Conservation (phyloP, 1,140 invertebrate species). For the Caenorhabditis remanei region DNA sequence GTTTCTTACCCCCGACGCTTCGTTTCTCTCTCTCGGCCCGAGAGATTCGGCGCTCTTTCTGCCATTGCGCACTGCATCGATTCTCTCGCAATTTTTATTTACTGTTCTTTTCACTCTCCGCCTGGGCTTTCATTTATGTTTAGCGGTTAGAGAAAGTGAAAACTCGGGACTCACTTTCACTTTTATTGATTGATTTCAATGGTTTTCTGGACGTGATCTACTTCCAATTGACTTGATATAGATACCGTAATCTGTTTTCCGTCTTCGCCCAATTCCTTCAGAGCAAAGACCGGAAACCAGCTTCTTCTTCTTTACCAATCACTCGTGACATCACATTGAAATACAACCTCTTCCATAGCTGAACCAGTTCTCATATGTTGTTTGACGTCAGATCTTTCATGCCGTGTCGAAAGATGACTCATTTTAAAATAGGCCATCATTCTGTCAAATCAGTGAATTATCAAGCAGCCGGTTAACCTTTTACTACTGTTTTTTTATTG, state of each 20-base stretch:
- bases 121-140: conserved; percentile 39
- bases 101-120: conserved; percentile 52
- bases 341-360: conserved; percentile 19
- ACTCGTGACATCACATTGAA: conserved; percentile 32
- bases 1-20: conserved; percentile 41
- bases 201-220: neutral
- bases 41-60: conserved; percentile 3
- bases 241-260: neutral
- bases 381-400: conserved; percentile 40
- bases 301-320: neutral
- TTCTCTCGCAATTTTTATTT: conserved; percentile 41
- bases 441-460: conserved; percentile 25
- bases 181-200: conserved; percentile 4
- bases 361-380: conserved; percentile 15
- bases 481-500: neutral
- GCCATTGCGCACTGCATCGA: conserved; percentile 51
- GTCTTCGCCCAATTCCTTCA: neutral
- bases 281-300: conserved; percentile 48
- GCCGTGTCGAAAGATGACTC: conserved; percentile 9
- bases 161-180: conserved; percentile 5
- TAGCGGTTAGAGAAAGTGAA: neutral
- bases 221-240: neutral
- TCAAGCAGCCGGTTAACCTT: neutral
- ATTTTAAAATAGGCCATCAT: neutral
- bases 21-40: neutral